A percentile compares a stretch with the other conserved stretches of the same genome.
Evolutionary conservation across 2,113 vertebrate genomes (phyloP).

Genomic region (Bubo bubo): DNA sequence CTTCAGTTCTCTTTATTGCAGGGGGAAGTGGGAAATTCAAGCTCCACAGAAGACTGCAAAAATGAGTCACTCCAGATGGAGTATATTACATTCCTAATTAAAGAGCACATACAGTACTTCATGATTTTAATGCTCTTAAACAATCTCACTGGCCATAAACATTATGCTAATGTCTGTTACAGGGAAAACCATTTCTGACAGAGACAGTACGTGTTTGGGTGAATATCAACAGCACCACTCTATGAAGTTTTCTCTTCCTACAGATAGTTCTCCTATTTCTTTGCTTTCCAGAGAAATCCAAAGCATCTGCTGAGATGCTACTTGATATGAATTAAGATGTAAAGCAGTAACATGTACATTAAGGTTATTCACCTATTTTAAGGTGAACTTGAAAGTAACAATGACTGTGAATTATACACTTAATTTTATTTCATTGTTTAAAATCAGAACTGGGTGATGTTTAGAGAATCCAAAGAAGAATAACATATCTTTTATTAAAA

Average conservation of each 20-base stretch:
- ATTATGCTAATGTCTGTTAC: constrained; percentile 58
- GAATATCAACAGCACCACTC: constrained; percentile 16
- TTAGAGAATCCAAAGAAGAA: not conserved
- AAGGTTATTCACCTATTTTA: not conserved
- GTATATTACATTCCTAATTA: constrained; percentile 67
- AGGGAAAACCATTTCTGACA: constrained; percentile 37
- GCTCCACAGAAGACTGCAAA: constrained; percentile 39
- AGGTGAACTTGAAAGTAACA: not conserved
- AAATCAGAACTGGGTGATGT: not conserved
- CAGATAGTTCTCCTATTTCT: not conserved
- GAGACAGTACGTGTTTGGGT: constrained; percentile 14
- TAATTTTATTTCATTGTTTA: not conserved
- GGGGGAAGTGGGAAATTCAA: constrained; percentile 3
- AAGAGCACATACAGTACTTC: constrained; percentile 46
- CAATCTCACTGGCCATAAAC: constrained; percentile 63
- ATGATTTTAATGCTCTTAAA: constrained; percentile 54
- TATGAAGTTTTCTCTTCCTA: not conserved
- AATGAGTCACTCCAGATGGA: constrained; percentile 66
- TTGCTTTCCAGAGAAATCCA: constrained; percentile 34
- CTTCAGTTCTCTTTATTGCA: not conserved
- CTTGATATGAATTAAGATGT: not conserved
- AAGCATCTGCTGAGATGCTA: not conserved
- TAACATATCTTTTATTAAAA: not conserved
- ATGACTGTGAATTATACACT: not conserved
- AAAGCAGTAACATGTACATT: not conserved